A percentile compares a stretch with the other conserved stretches of the same genome.
These are phyloP conservation scores for Pseudomyrmex pallidus DNA, from an alignment of 1,140 invertebrate genomes.

Conservation along the genomic window DNA sequence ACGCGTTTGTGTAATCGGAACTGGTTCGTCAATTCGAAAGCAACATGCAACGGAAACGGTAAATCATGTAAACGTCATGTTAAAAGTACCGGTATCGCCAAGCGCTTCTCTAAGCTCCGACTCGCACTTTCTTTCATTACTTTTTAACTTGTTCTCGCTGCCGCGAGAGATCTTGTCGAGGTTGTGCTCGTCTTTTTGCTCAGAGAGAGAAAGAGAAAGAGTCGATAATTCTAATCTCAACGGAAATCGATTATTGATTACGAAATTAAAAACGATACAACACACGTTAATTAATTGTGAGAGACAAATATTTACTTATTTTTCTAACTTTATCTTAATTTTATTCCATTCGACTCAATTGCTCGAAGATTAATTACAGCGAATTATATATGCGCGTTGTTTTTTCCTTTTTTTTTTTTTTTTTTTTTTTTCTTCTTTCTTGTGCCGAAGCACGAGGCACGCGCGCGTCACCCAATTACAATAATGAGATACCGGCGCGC, in stretches of 20 bases:
- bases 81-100: constrained; percentile 49
- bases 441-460: constrained; percentile 37
- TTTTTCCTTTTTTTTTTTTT: not conserved
- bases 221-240: too few species aligned
- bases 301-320: too few species aligned
- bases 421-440: constrained; percentile 26
- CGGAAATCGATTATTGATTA: not conserved
- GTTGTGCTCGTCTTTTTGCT: constrained; percentile 28
- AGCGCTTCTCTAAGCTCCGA: constrained; percentile 29
- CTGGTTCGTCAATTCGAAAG: not conserved
- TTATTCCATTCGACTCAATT: not conserved
- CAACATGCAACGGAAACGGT: constrained; percentile 3
- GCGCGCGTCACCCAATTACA: constrained; percentile 79
- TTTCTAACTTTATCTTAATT: too few species aligned
- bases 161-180: constrained; percentile 8
- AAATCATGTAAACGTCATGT: constrained; percentile 50
- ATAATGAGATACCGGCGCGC: constrained; percentile 80
- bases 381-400: not conserved
- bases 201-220: not conserved
- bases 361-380: not conserved
- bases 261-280: too few species aligned
- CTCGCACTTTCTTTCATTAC: constrained; percentile 28
- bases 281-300: too few species aligned
- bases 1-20: constrained; percentile 10
- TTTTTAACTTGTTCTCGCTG: constrained; percentile 30